Evolutionary conservation across 2,888 invertebrate species (phyloP).

Genomic region (Ligdia adustata): DNA sequence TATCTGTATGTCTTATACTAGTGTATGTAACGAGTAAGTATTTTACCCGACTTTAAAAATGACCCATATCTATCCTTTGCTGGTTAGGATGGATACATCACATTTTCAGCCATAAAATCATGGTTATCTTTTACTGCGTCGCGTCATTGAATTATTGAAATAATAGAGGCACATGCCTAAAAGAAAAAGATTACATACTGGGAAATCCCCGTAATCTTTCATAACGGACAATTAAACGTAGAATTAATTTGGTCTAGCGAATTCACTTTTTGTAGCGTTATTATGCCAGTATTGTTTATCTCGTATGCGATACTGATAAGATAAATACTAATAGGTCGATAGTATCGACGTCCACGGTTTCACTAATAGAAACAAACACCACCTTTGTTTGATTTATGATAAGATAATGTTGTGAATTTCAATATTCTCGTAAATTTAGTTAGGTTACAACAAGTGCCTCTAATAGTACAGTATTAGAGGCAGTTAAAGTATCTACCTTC

Average conservation of each 20-base stretch:
- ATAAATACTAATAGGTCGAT: constrained; percentile 35
- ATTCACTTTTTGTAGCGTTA: constrained; percentile 1
- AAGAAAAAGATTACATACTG: background rate
- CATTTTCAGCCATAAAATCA: no score
- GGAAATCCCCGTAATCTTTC: constrained; percentile 2
- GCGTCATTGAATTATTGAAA: constrained; percentile 3
- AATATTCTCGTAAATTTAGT: constrained; percentile 22
- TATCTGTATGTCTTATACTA: no score
- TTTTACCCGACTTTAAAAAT: no score
- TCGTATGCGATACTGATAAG: constrained; percentile 41
- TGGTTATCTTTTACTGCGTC: no score
- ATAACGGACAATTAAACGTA: no score
- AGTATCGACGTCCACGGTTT: constrained; percentile 17
- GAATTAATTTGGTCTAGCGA: constrained; percentile 3
- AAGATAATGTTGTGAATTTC: constrained; percentile 8
- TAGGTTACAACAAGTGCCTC: no score
- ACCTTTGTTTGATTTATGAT: constrained; percentile 19
- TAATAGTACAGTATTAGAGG: no score
- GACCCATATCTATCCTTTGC: no score
- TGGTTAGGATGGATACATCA: no score
- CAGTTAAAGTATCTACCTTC: no score
- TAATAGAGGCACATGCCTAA: no score
- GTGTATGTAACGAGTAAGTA: no score
- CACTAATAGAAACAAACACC: constrained; percentile 37
- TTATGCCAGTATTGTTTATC: constrained; percentile 22